A percentile compares a stretch with the other conserved stretches of the same genome.
Evolutionary conservation across 2,113 vertebrate species (phyloP).

Genomic region (Paracanthobrama guichenoti): DNA sequence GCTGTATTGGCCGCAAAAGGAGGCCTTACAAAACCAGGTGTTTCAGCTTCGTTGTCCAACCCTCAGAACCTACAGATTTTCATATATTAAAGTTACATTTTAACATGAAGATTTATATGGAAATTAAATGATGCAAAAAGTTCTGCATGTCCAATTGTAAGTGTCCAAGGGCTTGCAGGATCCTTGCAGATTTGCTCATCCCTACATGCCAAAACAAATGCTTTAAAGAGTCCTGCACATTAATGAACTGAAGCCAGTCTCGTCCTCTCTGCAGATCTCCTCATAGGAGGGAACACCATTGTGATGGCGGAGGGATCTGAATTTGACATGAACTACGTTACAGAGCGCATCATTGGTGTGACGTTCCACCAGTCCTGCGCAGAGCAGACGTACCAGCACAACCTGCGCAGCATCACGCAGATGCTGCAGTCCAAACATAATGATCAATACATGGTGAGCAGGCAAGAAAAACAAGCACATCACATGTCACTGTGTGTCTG

Average conservation of each 20-base stretch:
- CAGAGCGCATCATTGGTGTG: constrained; percentile 87
- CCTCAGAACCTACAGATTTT: too few relatives aligned
- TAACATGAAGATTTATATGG: not conserved
- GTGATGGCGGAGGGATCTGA: constrained; percentile 82
- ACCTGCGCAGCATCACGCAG: constrained; percentile 80
- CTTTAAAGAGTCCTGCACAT: constrained; percentile 12
- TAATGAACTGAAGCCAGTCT: not conserved
- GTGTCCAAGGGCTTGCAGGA: not conserved
- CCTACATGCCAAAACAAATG: not conserved
- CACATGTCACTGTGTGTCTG: not conserved
- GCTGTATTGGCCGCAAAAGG: too few relatives aligned
- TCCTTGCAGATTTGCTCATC: not conserved
- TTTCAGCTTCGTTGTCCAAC: too few relatives aligned
- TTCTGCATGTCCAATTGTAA: not conserved
- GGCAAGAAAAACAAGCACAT: not conserved
- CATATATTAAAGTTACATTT: not conserved
- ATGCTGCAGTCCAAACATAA: constrained; percentile 93
- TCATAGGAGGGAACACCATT: constrained; percentile 51
- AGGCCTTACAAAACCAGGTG: too few relatives aligned
- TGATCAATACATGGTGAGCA: constrained; percentile 88
- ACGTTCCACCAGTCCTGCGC: constrained; percentile 78
- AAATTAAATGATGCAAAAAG: not conserved
- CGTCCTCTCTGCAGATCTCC: constrained; percentile 12
- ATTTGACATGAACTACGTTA: constrained; percentile 91
- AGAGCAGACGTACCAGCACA: constrained; percentile 81